Conservation (phyloP, 2,113 vertebrate species). For the Ceyx melanurus region DNA sequence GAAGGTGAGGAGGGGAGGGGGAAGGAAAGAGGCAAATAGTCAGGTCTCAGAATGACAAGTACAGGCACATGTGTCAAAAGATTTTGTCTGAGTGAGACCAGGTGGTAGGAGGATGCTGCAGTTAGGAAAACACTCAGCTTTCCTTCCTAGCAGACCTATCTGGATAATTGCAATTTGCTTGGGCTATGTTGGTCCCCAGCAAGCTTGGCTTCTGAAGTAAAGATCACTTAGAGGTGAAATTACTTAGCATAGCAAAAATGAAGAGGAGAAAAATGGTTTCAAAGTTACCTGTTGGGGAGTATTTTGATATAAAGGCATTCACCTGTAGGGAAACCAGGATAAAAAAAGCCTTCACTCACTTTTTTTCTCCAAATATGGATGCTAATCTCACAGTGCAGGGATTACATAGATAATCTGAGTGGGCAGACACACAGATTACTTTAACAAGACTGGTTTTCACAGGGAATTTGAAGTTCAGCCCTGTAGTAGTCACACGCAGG, state of each 20-base stretch:
- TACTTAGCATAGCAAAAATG: not conserved
- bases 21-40: not conserved
- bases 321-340: not conserved
- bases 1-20: fast-evolving
- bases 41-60: not conserved
- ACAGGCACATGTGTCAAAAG: not conserved
- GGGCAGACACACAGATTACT: not conserved
- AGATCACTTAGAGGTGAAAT: not conserved
- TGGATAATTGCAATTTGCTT: not conserved
- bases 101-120: slow-evolving; percentile 24
- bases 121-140: not conserved
- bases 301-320: not conserved
- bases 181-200: not conserved
- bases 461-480: not conserved
- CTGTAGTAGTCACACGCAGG: not conserved
- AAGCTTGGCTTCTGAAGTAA: not conserved
- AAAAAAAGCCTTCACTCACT: not conserved
- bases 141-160: not conserved
- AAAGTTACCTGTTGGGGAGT: not conserved
- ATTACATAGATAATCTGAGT: not conserved
- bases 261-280: not conserved
- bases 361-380: not conserved
- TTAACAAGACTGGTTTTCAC: not conserved
- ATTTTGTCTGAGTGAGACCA: not conserved
- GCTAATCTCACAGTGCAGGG: not conserved